Base-by-base conservation (phyloP, 2,888 invertebrate genomes). In the Alloscopus bannaensis region DNA sequence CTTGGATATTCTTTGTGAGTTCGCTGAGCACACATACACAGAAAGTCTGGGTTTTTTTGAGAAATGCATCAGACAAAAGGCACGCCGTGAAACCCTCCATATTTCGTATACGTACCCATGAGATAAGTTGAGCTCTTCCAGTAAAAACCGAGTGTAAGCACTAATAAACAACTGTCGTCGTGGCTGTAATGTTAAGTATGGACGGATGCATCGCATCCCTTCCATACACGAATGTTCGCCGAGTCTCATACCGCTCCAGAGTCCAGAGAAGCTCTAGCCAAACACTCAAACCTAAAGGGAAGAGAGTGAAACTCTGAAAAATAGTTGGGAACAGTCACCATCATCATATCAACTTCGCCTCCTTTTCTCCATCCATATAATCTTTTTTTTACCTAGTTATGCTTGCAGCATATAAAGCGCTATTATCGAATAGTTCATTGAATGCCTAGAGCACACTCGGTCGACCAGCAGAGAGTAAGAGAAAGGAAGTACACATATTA, bases 361-460 rank as follows among this genome's bases (percentile, higher is more conserved):
- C 36, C 36, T 36, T 13, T 36, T 36, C 36, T 36, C 36, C 36
- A 36, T n/a, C n/a, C n/a, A n/a, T n/a, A n/a, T 45, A 16, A 45
- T 45, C 13, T 45, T 45, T n/a, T n/a, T n/a, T 36, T 45, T 45
- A 45, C 45, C 45, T 45, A 45, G 45, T 45, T 45, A 45, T 45
- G 45, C 45, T 16, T n/a, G n/a, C 8, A 36, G 36, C 13, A 13
- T 6, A 36, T n/a, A 13, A 36, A 36, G 36, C 36, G 8, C 13
- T 13, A 36, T 13, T 36, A 36, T 45, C 8, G 45, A 45, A 45
- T 45, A 18, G 45, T 45, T 36, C 36, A 36, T 36, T 36, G 36
- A 8, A 13, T 36, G 13, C 36, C 8, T 36, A 36, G 13, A 6
- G n/a, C n/a, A n/a, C 13, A 13, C 13, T 36, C 36, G 36, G 6